A percentile compares a stretch with the other conserved stretches of the same genome.
phyloP scores from a whole-genome alignment of 2,797 vertebrate genomes.

The Thalassophryne amazonica region DNA sequence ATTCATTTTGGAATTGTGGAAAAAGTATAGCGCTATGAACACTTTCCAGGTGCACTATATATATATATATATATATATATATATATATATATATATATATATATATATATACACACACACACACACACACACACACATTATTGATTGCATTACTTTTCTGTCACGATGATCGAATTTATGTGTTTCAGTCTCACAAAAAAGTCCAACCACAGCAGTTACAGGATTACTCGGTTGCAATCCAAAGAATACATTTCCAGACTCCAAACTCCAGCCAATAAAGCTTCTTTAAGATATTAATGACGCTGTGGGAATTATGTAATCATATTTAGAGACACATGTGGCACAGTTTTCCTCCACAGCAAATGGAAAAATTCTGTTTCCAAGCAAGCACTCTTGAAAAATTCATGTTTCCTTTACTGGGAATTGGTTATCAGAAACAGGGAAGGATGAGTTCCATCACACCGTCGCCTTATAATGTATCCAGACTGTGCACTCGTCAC shows the following conservation, averaged over 20 bases:
- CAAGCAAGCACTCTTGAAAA: constrained; percentile 41
- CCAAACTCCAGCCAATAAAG: not conserved
- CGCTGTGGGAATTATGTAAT: constrained; percentile 32
- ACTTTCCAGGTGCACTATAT: no score
- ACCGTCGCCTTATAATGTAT: constrained; percentile 20
- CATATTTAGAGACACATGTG: constrained; percentile 11
- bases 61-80: not conserved
- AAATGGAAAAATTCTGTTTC: constrained; percentile 70
- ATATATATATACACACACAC: not conserved
- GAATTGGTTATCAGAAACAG: constrained; percentile 19
- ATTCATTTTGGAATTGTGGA: no score
- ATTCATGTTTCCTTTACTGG: constrained; percentile 48
- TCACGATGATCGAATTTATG: no score
- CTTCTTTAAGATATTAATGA: constrained; percentile 26
- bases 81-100: not conserved
- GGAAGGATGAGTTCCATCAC: constrained; percentile 16
- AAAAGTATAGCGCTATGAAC: no score
- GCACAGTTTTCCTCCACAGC: constrained; percentile 29
- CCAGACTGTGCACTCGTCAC: constrained; percentile 30
- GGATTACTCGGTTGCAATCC: no score
- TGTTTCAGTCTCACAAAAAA: no score
- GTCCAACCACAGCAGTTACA: no score
- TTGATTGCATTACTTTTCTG: no score
- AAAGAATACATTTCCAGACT: no score
- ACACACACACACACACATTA: not conserved